phyloP scores from a whole-genome alignment of 64 coral and sea anemone genomes.

The Pocillopora damicornis region DNA sequence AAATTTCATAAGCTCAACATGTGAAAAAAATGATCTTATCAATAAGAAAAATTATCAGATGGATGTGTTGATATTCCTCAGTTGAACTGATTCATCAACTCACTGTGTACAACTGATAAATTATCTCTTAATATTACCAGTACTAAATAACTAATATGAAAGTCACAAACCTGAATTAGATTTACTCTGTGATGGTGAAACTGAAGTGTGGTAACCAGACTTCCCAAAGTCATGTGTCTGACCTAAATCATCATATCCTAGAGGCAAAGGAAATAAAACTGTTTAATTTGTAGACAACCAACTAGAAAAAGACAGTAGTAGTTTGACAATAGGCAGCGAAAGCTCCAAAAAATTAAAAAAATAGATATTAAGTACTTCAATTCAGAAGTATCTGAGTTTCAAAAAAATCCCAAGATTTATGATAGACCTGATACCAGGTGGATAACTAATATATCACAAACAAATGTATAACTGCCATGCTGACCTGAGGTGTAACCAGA shows the following conservation, averaged over 20 bases:
- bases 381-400: too few species aligned
- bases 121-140: too few species aligned
- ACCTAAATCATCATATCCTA: constrained; percentile 67
- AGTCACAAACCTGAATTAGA: constrained; percentile 41
- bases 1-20: not conserved
- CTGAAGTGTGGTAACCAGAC: constrained; percentile 54
- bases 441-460: constrained; percentile 48
- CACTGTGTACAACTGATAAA: too few species aligned
- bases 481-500: constrained; percentile 60
- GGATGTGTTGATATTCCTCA: too few species aligned
- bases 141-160: not conserved
- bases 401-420: too few species aligned
- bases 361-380: too few species aligned
- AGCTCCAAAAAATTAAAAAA: too few species aligned
- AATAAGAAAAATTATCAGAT: too few species aligned
- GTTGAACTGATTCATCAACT: too few species aligned
- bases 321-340: too few species aligned
- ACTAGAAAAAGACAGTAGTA: not conserved
- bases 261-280: not conserved
- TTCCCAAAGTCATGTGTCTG: constrained; percentile 58
- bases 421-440: not conserved
- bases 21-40: too few species aligned
- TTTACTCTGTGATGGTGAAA: constrained; percentile 59
- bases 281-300: not conserved
- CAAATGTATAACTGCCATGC: constrained; percentile 79